Evolutionary conservation across 1,140 invertebrate genomes (phyloP), one percentile per base, ranked within the genome.

Genomic region (Drosophila prosaltans): DNA sequence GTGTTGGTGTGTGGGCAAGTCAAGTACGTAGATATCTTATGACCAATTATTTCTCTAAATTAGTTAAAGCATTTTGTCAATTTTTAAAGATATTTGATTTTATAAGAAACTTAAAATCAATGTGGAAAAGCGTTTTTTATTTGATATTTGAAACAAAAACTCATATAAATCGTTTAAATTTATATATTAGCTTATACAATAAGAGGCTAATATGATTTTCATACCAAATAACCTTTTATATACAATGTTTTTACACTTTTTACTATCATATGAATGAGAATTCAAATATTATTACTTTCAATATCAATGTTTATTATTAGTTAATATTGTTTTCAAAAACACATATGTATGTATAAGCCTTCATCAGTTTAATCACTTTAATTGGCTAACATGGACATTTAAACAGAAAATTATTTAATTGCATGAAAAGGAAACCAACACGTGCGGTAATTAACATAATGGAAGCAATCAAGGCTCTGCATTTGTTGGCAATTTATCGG

Each of bases 391-490:
- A 54, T n/a, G 3, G 9, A 24, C 41, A 32, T 67, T 62, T 74
- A 74, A 30, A 6, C 73, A 58, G 41, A 30, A 78, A 72, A 67
- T 69, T 69, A 74, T 85, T 74, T 64, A 77, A 77, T 63, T 28
- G 67, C 70, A 45, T 57, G 61, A 55, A 40, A 69, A 58, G 58
- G 66, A 62, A 59, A 57, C 54, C 36, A 45, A 72, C 82, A 86
- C 83, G 80, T 88, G 73, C 67, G 67, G 41, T 78, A 82, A 86
- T 86, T 86, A 88, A 80, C 72, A 88, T 88, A 86, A 86, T 86
- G 61, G 83, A 64, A 48, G 80, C 74, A 86, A 88, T 86, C 80
- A 83, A 71, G 72, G 57, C 69, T 69, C 69, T 71, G 75, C 75
- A 88, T 77, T 79, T 88, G 70, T 63, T 73, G 62, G 69, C 80